These are phyloP conservation scores for Darevskia mixta DNA, from an alignment of 2,797 vertebrate species.

Conservation along the genomic window DNA sequence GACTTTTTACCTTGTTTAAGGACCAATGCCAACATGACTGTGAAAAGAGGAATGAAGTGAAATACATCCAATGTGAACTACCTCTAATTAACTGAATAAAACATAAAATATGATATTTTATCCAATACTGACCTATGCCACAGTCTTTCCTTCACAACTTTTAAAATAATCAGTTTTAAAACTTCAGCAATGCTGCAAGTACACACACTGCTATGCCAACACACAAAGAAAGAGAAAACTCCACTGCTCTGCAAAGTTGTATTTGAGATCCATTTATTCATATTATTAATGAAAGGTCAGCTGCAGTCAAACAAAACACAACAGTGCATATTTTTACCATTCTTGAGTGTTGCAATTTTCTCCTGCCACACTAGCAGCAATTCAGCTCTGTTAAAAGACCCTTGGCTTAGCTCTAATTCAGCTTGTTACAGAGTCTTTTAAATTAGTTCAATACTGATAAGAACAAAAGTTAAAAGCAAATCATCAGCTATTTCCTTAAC, in stretches of 20 bases:
- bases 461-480: constrained; percentile 41
- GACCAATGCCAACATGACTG: background rate
- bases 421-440: constrained; percentile 20
- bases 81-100: background rate
- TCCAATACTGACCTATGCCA: background rate
- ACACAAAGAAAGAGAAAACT: background rate
- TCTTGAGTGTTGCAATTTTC: constrained; percentile 26
- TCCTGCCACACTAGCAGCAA: background rate
- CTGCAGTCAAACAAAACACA: constrained; percentile 31
- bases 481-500: constrained; percentile 45
- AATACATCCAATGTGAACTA: constrained; percentile 17
- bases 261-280: constrained; percentile 26
- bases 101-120: background rate
- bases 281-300: background rate
- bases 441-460: constrained; percentile 44
- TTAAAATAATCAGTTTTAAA: background rate
- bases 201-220: constrained; percentile 7
- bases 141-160: background rate
- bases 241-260: background rate
- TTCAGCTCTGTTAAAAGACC: constrained; percentile 23
- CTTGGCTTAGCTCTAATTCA: constrained; percentile 30
- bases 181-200: background rate
- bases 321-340: background rate
- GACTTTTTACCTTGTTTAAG: constrained; percentile 22
- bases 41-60: constrained; percentile 5